Conservation (phyloP, 2,113 vertebrate genomes). For the Xiphias gladius region DNA sequence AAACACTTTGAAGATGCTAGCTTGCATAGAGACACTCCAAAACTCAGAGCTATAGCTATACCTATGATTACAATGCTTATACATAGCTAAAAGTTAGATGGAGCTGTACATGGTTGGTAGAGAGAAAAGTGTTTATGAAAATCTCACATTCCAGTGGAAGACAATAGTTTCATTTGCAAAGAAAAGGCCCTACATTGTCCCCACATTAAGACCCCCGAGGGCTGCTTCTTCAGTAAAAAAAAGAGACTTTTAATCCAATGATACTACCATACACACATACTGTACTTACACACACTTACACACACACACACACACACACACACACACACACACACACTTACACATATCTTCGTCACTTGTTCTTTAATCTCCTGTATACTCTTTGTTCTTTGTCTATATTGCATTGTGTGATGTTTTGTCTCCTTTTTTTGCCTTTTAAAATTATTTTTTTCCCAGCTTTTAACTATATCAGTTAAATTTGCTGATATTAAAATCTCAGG, state of each 20-base stretch:
- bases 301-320: conserved; percentile 67
- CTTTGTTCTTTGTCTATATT: conserved; percentile 1
- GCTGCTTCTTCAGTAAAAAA: conserved; percentile 90
- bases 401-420: conserved; percentile 4
- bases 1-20: conserved; percentile 24
- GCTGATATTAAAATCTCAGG: background rate
- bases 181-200: conserved; percentile 88
- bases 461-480: background rate
- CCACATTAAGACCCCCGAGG: conserved; percentile 90
- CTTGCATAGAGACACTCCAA: conserved; percentile 43
- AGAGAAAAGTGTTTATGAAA: conserved; percentile 79
- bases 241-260: conserved; percentile 89
- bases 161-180: conserved; percentile 88
- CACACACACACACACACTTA: conserved; percentile 60
- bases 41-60: conserved; percentile 28
- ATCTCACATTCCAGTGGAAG: conserved; percentile 79
- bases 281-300: conserved; percentile 55
- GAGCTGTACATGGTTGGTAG: conserved; percentile 54
- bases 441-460: background rate
- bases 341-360: conserved; percentile 14
- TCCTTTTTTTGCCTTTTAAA: background rate
- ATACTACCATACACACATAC: conserved; percentile 63
- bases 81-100: conserved; percentile 49
- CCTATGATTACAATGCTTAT: conserved; percentile 46
- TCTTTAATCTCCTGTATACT: conserved; percentile 22